Evolutionary conservation across 2,113 vertebrate species (phyloP), one percentile per base, ranked within the genome.

Genomic region (Thryonomys swinderianus): DNA sequence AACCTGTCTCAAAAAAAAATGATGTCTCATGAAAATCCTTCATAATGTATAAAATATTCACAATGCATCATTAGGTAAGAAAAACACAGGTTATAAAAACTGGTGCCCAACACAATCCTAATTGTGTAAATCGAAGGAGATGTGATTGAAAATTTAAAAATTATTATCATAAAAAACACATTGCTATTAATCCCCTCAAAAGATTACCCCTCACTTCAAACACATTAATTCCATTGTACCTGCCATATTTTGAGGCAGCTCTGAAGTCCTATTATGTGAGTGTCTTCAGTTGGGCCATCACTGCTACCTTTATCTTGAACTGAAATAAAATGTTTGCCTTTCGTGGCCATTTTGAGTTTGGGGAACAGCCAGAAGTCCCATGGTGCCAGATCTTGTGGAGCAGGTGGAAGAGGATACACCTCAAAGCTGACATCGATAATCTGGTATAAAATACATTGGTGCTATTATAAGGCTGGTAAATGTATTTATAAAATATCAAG

Each of bases 41-140:
- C 87, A 84, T 55, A 84, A 53, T 1, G 9, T 30, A 14, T 87
- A 76, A 80, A 74, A 73, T 82, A 83, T 45, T 91, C 37, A 67
- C 6, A 14, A 81, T 61, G 4, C 48, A 7, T 59, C 85, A 86
- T 20, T 78, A 67, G 40, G 27, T 55, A 45, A 30, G n/a, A 61
- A 14, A 67, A 53, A 91, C 37, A 21, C 87, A 88, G 27, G 48
- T 83, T 80, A 86, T 6, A 90, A 93, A 94, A 82, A 61, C 88
- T 48, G 48, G 20, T 67, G 42, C 34, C 30, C 3, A 16, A 27
- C 64, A 76, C 53, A 27, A 89, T 61, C 32, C 27, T 53, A 85
- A 85, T 76, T 69, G 85, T 83, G 27, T 37, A 85, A 90, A 87
- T 67, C 7, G 45, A 74, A 74, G 30, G 71, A 74, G 40, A 45